A percentile compares a stretch with the other conserved stretches of the same genome.
Evolutionary conservation across 2,797 vertebrate species (phyloP).

Genomic region (Sarcophilus harrisii): DNA sequence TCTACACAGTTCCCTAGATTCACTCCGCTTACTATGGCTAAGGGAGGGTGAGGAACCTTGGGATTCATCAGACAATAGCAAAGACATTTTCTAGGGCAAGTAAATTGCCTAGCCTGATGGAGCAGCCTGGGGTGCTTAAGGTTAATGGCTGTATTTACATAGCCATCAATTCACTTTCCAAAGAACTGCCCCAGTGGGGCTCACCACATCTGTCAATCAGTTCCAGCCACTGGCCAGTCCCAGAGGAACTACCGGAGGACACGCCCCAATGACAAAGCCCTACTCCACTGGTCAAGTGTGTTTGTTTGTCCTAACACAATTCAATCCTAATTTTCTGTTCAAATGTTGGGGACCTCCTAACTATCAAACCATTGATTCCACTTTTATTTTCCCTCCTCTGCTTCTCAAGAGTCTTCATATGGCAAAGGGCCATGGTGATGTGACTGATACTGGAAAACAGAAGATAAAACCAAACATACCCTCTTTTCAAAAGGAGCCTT

Average conservation of each 20-base stretch:
- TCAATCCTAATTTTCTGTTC: constrained; percentile 34
- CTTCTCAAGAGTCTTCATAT: not conserved
- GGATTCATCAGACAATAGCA: constrained; percentile 54
- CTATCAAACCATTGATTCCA: not conserved
- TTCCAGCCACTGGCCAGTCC: not conserved
- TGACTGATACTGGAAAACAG: not conserved
- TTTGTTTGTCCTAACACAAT: constrained; percentile 11
- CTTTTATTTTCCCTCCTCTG: not conserved
- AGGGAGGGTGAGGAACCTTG: not conserved
- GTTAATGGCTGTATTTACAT: constrained; percentile 75
- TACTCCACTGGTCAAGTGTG: not conserved
- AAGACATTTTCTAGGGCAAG: constrained; percentile 68
- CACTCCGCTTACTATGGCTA: not conserved
- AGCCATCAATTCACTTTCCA: constrained; percentile 69
- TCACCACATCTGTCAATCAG: not conserved
- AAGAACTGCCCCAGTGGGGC: constrained; percentile 33
- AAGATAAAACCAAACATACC: not conserved
- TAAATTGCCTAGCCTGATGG: constrained; percentile 44
- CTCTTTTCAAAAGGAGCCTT: not conserved
- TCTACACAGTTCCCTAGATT: not conserved
- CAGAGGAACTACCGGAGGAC: not conserved
- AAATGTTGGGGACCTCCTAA: not conserved
- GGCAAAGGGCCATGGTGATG: not conserved
- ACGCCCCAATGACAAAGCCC: not conserved
- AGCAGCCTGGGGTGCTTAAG: constrained; percentile 64